Base-by-base conservation (phyloP, 2,888 invertebrate genomes). In the Lampropteryx suffumata region DNA sequence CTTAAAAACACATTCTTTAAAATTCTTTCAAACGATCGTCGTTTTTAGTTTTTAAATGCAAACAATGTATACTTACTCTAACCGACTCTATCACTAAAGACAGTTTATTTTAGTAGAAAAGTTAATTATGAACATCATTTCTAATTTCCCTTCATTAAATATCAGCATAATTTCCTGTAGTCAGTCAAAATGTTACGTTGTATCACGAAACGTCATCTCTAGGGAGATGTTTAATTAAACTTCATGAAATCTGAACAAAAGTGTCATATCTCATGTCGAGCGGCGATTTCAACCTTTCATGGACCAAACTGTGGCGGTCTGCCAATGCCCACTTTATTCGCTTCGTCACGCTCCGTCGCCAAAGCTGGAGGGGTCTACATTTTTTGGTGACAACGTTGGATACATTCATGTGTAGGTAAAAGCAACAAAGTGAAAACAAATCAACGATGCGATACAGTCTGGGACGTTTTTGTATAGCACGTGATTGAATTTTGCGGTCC, bases 401-500 rank as follows among this genome's bases (percentile, higher is more conserved):
- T 62, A 60, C 60, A 24, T 24, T 24, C 24, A 60, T 67, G 63
- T 69, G 56, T 63, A 64, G 59, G 64, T 71, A 66, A 64, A 73
- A 71, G 71, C 69, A 78, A 74, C 79, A 76, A 76, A 79, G 71
- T 73, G 75, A 79, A 83, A 85, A 84, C 83, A 83, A 85, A 86
- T 86, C 82, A 79, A 79, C 79, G 80, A 77, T 78, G 79, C 78
- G 70, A 71, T 74, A 64, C 71, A 70, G 74, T 65, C 71, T 69
- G 77, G 64, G 70, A 71, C 73, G 74, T 81, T 87, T 86, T 87
- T 80, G 82, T 86, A 82, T 84, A 77, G 74, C 73, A 73, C 76
- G 82, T 84, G 84, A 87, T 88, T 85, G 85, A 88, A 86, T 87
- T 86, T 79, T 80, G 84, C 79, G 84, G 85, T 76, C 64, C 67